Evolutionary conservation across 2,113 vertebrate species (phyloP), one percentile per base, ranked within the genome.

Genomic region (Micronycteris hirsuta): DNA sequence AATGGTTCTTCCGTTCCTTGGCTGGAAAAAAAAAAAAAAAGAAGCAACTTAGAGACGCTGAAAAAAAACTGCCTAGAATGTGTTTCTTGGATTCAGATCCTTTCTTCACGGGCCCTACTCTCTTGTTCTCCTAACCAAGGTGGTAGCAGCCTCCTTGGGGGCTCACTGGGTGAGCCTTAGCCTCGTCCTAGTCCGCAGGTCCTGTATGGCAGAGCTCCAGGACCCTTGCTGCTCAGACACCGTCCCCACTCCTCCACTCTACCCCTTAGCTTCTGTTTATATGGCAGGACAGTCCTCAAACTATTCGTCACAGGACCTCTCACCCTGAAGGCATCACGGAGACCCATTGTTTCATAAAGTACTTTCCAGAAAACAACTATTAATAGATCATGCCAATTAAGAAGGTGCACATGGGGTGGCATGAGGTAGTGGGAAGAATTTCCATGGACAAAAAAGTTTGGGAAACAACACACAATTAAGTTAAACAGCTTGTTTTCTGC

Each of bases 1-100:
- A 3, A 93, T 33, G 73, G 97, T 98, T 97, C 98, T 98, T 98
- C 98, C 98, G 58, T 99, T 99, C 90, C 98, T 98, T 96, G 98
- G 98, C 98, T 99, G 98, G 49, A 98, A 93, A 97, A 16, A 71
- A 86, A 52, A 58, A 85, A 71, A 73, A 63, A 58, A 63, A 6
- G 2, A 7, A 85, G 45, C n/a, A 41, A 19, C 15, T 97, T 90
- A 76, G 3, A 86, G 45, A 89, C 4, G 33, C 4, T 78, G 67
- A 71, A 43, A 89, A 8, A 67, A 52, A 67, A 47, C 31, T 43
- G 5, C 17, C 28, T 52, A 49, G 14, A 38, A 9, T 24, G 36
- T 93, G 4, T 58, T 13, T 85, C 43, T 52, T 56, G 41, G 15
- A 78, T 81, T 77, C 49, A 74, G 77, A 16, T 68, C 16, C 38